phyloP scores from a whole-genome alignment of 2,113 vertebrate species.

The Hymenochirus boettgeri region DNA sequence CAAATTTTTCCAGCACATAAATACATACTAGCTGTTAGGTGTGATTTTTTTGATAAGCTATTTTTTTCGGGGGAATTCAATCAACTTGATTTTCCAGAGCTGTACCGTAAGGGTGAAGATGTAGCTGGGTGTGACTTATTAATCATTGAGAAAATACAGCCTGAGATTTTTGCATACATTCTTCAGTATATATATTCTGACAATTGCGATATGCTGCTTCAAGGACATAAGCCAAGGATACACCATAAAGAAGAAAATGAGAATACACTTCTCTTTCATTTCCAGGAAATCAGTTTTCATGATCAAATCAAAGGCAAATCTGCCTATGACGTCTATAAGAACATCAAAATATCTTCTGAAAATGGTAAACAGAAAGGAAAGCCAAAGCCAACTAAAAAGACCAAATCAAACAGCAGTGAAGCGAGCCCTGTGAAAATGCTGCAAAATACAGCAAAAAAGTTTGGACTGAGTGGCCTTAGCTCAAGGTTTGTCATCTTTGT shows the following conservation, averaged over 20 bases:
- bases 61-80: slow-evolving; percentile 62
- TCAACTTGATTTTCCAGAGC: slow-evolving; percentile 54
- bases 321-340: slow-evolving; percentile 79
- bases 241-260: slow-evolving; percentile 60
- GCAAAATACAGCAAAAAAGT: slow-evolving; percentile 82
- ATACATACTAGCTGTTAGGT: slow-evolving; percentile 81
- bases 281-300: slow-evolving; percentile 71
- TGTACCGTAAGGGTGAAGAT: slow-evolving; percentile 77
- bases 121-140: slow-evolving; percentile 82
- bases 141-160: slow-evolving; percentile 79
- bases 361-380: slow-evolving; percentile 77
- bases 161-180: slow-evolving; percentile 79
- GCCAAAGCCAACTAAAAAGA: slow-evolving; percentile 75
- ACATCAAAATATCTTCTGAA: slow-evolving; percentile 61
- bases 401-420: slow-evolving; percentile 65
- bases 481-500: slow-evolving; percentile 65
- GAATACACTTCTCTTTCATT: slow-evolving; percentile 70
- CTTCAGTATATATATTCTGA: slow-evolving; percentile 91
- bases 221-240: slow-evolving; percentile 70
- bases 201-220: slow-evolving; percentile 83
- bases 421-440: slow-evolving; percentile 75
- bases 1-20: slow-evolving; percentile 86
- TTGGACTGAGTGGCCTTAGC: slow-evolving; percentile 77
- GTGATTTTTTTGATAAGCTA: slow-evolving; percentile 80
- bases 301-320: slow-evolving; percentile 68